Evolutionary conservation across 2,113 vertebrate genomes (phyloP).

Genomic region (Meleagris gallopavo): DNA sequence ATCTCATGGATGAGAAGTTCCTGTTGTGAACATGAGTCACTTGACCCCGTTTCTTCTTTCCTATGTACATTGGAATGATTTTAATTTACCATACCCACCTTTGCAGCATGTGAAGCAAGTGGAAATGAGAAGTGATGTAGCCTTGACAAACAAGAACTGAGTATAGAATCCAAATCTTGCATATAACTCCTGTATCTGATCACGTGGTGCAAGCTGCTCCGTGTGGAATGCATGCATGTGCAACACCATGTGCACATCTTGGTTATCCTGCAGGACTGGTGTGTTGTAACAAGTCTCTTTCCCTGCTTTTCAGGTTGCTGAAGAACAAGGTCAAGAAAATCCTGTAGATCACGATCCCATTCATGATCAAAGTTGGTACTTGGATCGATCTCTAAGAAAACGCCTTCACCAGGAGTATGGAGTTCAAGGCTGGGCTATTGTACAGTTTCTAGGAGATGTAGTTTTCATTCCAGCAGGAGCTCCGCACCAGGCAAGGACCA

Average conservation of each 20-base stretch:
- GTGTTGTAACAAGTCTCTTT: accelerated
- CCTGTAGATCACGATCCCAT: conserved; percentile 84
- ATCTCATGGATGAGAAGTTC: accelerated
- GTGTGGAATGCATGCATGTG: accelerated
- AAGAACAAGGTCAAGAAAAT: conserved; percentile 85
- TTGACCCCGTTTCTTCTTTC: not conserved
- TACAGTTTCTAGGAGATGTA: conserved; percentile 85
- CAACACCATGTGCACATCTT: accelerated
- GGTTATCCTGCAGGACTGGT: not conserved
- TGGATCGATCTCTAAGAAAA: conserved; percentile 78
- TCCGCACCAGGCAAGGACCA: conserved; percentile 80
- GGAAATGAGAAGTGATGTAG: not conserved
- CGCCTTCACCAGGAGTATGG: conserved; percentile 83
- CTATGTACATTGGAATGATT: not conserved
- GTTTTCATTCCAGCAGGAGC: conserved; percentile 87
- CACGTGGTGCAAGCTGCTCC: accelerated
- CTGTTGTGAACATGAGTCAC: not conserved
- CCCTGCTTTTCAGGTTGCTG: conserved; percentile 75
- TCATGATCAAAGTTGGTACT: conserved; percentile 86
- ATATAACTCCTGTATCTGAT: not conserved
- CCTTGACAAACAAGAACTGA: not conserved
- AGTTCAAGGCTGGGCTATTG: conserved; percentile 86
- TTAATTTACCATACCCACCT: accelerated
- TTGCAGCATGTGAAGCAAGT: not conserved
- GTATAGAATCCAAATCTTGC: accelerated